Percentiles rank a stretch among this genome's conserved stretches.
Evolutionary conservation across 2,888 invertebrate species (phyloP).

Genomic region (Chloroclysta siterata): DNA sequence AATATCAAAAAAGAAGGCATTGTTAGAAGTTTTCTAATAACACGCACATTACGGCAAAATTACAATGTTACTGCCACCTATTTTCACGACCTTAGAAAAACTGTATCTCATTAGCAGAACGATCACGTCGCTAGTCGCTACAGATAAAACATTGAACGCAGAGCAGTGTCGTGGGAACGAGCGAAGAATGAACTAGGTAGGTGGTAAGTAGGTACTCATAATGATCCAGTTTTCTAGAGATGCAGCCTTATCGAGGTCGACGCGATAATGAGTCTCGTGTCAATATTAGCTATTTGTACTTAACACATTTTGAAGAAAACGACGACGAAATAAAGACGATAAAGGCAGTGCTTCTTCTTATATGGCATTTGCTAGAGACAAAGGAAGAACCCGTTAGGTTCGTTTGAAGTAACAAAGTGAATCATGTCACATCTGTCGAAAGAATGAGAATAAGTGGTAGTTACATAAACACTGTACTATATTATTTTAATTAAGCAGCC

Average conservation of each 20-base stretch:
- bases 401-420: slow-evolving; percentile 11
- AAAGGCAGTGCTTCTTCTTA: slow-evolving; percentile 48
- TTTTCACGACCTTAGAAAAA: slow-evolving; percentile 67
- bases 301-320: slow-evolving; percentile 54
- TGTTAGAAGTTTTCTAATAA: slow-evolving; percentile 38
- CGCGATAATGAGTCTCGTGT: slow-evolving; percentile 72
- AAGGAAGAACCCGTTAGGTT: slow-evolving; percentile 18
- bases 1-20: slow-evolving; percentile 31
- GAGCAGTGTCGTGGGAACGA: slow-evolving; percentile 78
- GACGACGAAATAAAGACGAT: slow-evolving; percentile 50
- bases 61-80: slow-evolving; percentile 36
- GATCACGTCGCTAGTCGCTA: slow-evolving; percentile 72
- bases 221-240: slow-evolving; percentile 80
- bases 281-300: slow-evolving; percentile 71
- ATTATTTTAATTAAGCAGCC: slow-evolving; percentile 78
- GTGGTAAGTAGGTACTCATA: no score
- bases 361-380: slow-evolving; percentile 31
- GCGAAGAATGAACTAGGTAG: slow-evolving; percentile 65
- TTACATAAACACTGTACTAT: slow-evolving; percentile 63
- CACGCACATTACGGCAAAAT: slow-evolving; percentile 32
- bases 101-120: slow-evolving; percentile 68
- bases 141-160: slow-evolving; percentile 66
- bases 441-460: slow-evolving; percentile 15
- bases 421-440: slow-evolving; percentile 19
- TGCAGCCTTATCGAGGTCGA: slow-evolving; percentile 76